Base-by-base conservation (phyloP, 2,888 invertebrate genomes). In the Mythimna impura region DNA sequence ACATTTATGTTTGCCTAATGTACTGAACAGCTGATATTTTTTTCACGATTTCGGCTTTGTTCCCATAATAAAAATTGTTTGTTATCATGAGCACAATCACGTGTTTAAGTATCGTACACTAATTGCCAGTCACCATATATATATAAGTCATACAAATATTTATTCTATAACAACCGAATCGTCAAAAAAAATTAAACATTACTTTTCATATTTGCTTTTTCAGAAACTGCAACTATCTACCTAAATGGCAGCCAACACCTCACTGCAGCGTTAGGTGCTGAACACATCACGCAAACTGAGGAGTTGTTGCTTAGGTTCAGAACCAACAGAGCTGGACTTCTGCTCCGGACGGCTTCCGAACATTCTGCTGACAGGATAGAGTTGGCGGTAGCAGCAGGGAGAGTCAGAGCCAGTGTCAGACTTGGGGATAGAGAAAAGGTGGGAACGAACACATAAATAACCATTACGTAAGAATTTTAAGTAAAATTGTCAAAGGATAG, bases 181-280 rank as follows among this genome's bases (percentile, higher is more conserved):
- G 25, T 25, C 25, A 25, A 25, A 12, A 12, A 12, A 12, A 2
- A 17, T 5, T 47, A 17, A 17, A 50, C 50, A 25, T 30, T 14
- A 2, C 30, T 30, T 57, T 58, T 58, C 9, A 0, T 10, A 34
- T 54, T 12, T 22, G 5, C 9, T 55, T 20, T 93, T 94, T 73
- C 97, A 98, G 99, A 98, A 92, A 98, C 99, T 0, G 97, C 98
- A 10, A 99, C 98, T 3, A 96, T 99, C 78, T 98, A 97, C 88
- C 97, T 99, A 89, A 99, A 99, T 90, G 99, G 99, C 54, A 98
- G 98, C 36, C 99, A 99, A 91, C 98, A 98, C 90, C 97, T 99
- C 95, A 97, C 97, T 54, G 97, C 98, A 8, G 96, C 97, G 63
- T 94, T 98, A 58, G 97, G 97, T 72, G 97, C 97, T n/a, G 98